Base-by-base conservation (phyloP, 2,113 vertebrate genomes). In the Ramphastos sulfuratus region DNA sequence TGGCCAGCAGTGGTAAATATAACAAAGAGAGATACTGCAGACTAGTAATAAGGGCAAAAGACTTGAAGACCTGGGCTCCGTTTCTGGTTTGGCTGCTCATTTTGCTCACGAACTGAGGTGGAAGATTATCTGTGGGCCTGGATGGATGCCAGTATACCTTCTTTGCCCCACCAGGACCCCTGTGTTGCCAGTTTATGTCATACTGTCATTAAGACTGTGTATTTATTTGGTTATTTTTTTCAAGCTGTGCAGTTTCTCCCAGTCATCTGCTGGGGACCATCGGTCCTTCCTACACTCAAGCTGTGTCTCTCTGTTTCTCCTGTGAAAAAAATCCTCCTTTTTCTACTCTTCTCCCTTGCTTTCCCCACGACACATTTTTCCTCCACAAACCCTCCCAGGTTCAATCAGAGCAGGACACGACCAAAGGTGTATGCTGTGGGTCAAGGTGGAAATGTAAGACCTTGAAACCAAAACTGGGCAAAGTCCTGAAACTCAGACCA, bases 241-340 rank as follows among this genome's bases (percentile, higher is more conserved):
- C 65, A 90, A 72, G 46, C 73, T 75, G 33, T 44, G 61, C 58
- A n/a, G 9, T 93, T 92, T 85, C 37, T 84, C 80, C n/a, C 12
- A 72, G 28, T 58, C 73, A 52, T 93, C 76, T 84, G 58, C 27
- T 46, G 46, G 58, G 27, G 30, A 89, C 15, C 30, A 66, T 65
- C 30, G 86, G 89, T 86, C 58, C 88, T 63, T 95, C 76, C 95
- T 75, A 93, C 88, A 7, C 44, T 78, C 76, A 86, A 93, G 59
- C 88, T 95, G 88, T 70, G 50, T n/a, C 10, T 2, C 58, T 87
- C 65, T 65, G 27, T 52, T 95, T 72, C 77, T 78, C 28, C 20
- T 74, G 25, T 48, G 74, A 71, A 85, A 87, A 87, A 23, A 61
- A 74, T 6, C 10, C 17, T 85, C 25, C 7, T 78, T 60, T 80